These are phyloP conservation scores for Antheraea yamamai DNA, from an alignment of 2,888 invertebrate species.

Conservation along the genomic window DNA sequence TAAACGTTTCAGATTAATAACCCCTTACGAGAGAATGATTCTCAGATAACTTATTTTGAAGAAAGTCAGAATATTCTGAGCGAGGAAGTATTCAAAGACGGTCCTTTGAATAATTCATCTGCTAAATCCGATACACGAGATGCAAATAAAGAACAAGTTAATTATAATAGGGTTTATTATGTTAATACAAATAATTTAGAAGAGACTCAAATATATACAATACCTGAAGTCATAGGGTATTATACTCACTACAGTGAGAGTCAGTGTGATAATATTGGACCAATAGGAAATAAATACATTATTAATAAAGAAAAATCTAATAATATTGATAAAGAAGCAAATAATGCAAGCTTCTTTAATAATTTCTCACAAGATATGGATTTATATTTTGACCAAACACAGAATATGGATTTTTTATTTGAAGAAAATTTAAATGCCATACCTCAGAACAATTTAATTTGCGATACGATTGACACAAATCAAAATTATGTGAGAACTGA, in stretches of 20 bases:
- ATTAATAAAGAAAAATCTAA: constrained; percentile 21
- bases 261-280: constrained; percentile 38
- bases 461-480: constrained; percentile 6
- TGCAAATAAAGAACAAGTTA: not conserved
- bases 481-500: not conserved
- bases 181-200: constrained; percentile 36
- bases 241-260: constrained; percentile 53
- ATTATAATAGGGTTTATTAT: constrained; percentile 15
- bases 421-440: not conserved
- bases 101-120: not conserved
- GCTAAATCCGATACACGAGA: not conserved
- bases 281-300: constrained; percentile 41
- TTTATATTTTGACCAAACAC: constrained; percentile 28
- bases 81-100: not conserved
- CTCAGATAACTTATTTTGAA: constrained; percentile 12
- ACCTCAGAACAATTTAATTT: not conserved
- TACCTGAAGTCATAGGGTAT: constrained; percentile 40
- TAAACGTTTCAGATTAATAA: constrained; percentile 6
- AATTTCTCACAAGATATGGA: constrained; percentile 15
- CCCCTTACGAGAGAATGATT: not conserved
- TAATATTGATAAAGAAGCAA: not conserved
- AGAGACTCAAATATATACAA: constrained; percentile 37
- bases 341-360: constrained; percentile 14
- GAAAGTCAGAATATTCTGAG: not conserved
- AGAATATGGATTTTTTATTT: constrained; percentile 4